Evolutionary conservation across 2,888 invertebrate species (phyloP).

Genomic region (Fissipunctia ypsillon): DNA sequence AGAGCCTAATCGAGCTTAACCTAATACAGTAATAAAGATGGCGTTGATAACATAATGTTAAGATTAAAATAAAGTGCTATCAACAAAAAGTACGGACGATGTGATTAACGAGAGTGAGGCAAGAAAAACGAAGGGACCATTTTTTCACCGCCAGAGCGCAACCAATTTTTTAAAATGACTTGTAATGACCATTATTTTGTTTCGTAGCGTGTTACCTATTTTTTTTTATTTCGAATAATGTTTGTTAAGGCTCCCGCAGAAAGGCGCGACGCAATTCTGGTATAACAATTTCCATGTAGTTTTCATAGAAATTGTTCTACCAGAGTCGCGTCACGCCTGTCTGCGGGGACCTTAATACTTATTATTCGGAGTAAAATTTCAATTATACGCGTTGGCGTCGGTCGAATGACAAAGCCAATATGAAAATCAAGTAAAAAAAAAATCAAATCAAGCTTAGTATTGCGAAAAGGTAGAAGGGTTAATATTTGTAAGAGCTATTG

Average conservation of each 20-base stretch:
- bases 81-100: conserved; percentile 4
- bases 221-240: conserved; percentile 15
- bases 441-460: conserved; percentile 27
- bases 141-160: conserved; percentile 33
- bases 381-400: conserved; percentile 26
- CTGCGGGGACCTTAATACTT: neutral
- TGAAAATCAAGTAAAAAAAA: too few species aligned
- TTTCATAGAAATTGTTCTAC: too few species aligned
- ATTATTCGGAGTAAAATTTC: conserved; percentile 31
- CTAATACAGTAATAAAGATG: conserved; percentile 2
- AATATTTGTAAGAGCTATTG: neutral
- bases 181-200: conserved; percentile 36
- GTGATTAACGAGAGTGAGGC: conserved; percentile 34
- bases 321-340: too few species aligned
- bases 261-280: too few species aligned
- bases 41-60: conserved; percentile 25
- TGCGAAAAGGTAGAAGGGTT: conserved; percentile 21
- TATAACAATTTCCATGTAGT: too few species aligned
- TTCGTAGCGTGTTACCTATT: conserved; percentile 2
- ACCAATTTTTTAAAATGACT: conserved; percentile 46
- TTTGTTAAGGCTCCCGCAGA: neutral
- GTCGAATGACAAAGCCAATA: conserved; percentile 29
- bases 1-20: neutral
- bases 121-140: conserved; percentile 49
- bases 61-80: conserved; percentile 30